These are phyloP conservation scores for Esox niger DNA, from an alignment of 2,113 vertebrate genomes.

Conservation along the genomic window DNA sequence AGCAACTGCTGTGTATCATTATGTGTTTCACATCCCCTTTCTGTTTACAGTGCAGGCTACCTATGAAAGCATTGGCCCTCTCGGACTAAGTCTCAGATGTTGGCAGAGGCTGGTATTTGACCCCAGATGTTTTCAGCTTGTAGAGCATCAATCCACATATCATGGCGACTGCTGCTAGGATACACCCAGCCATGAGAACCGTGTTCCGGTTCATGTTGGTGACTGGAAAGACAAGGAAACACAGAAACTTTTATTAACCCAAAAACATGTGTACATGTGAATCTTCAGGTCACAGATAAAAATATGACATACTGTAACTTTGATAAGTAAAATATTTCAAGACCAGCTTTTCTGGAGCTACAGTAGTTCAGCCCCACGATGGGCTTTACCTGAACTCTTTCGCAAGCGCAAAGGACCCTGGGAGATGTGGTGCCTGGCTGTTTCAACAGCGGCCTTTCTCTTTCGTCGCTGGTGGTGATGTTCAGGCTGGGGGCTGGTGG, in stretches of 20 bases:
- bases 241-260: background rate
- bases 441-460: constrained; percentile 56
- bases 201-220: constrained; percentile 48
- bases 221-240: constrained; percentile 32
- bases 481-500: constrained; percentile 2
- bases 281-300: too few relatives aligned
- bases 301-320: too few relatives aligned
- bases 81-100: constrained; percentile 18
- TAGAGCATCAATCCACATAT: constrained; percentile 47
- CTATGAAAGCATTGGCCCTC: background rate
- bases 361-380: too few relatives aligned
- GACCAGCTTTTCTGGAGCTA: too few relatives aligned
- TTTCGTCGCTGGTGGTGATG: constrained; percentile 29
- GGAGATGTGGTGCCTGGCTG: constrained; percentile 61
- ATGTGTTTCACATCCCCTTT: too few relatives aligned
- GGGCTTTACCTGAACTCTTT: constrained; percentile 25
- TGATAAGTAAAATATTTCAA: too few relatives aligned
- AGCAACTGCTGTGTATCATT: too few relatives aligned
- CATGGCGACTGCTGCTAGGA: constrained; percentile 54
- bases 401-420: constrained; percentile 68
- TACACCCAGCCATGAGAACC: constrained; percentile 56
- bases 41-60: too few relatives aligned
- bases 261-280: background rate
- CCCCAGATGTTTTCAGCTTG: constrained; percentile 35
- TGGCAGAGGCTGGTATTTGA: constrained; percentile 51